Base-by-base conservation (phyloP, 2,888 invertebrate genomes). In the Cerceris rybyensis region DNA sequence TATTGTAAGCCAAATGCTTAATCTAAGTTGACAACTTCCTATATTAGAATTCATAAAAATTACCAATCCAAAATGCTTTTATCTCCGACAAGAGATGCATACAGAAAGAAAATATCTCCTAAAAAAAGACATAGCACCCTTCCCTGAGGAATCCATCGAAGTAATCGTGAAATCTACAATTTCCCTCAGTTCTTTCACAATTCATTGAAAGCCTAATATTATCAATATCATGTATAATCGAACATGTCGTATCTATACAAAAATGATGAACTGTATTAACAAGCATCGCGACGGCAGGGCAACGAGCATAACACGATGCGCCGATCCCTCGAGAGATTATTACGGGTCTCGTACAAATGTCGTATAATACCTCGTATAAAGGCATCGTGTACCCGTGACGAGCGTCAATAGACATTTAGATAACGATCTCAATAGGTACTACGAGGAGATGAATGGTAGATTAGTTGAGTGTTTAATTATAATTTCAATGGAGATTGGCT, bases 351-450 rank as follows among this genome's bases (percentile, higher is more conserved):
- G 59, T 59, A 59, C 42, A 43, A 66, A 46, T 61, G 17, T 63
- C 65, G 61, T 55, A 55, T 39, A 63, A 54, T 16, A 43, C 28
- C 28, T 9, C 50, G 57, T 42, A 68, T 58, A 75, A 79, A 68
- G 69, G 55, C 69, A 42, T 13, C 17, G 41, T 46, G 64, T 46
- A 78, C 52, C 71, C 59, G 54, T 52, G 28, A 58, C 65, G 64
- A 78, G 77, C 74, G 79, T 71, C 77, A 76, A 80, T 84, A 76
- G 82, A 81, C 83, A 77, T 82, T 84, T 69, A 78, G 86, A 87
- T 83, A 83, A 83, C 70, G 67, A 79, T 77, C 85, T 83, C 75
- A 80, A 84, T 84, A 81, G 75, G 75, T 77, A 79, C 70, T 65
- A 61, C 73, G 59, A 75, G 41, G 70, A 67, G 78, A 67, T 80